Evolutionary conservation across 2,888 invertebrate species (phyloP), one percentile per base, ranked within the genome.

Genomic region (Hedychridium roseum): DNA sequence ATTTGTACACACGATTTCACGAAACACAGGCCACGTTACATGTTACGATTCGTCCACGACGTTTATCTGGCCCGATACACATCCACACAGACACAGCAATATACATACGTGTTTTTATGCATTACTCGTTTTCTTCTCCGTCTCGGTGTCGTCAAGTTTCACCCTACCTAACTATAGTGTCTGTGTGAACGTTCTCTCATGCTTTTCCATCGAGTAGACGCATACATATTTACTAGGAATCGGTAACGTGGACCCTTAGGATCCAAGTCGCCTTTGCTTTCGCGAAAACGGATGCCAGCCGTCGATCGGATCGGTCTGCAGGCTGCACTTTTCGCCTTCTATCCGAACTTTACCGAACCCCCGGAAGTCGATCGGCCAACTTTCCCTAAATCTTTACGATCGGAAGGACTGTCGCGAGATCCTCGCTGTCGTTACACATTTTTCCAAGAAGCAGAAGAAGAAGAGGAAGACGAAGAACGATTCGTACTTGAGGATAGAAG

Each of bases 101-200:
- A 32, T 15, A 4, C 17, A 15, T 16, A 7, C 15, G 17, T 15
- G 17, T 2, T 15, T 32, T 32, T 32, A 3, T 15, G n/a, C n/a
- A n/a, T 2, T 32, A 28, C 40, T 18, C 14, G 17, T 40, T 34
- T 42, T 36, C 36, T 41, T 21, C 58, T n/a, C 20, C 18, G 20
- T 35, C 20, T 58, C 61, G 51, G 51, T 62, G 67, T 65, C 64
- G 64, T 57, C 43, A 51, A 50, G 12, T 43, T 44, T 59, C 34
- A 60, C 44, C 50, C 36, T 58, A 47, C 31, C 23, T 11, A 28
- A 46, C 45, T 16, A n/a, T 27, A 43, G 18, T 47, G 11, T 40
- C 18, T 35, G 14, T 50, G 50, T 39, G 42, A 46, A 43, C 42
- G 37, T 42, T 38, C 5, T 23, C 5, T 23, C 9, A 23, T 23